These are phyloP conservation scores for Drosophila busckii DNA, from an alignment of 1,140 invertebrate species.

Conservation along the genomic window DNA sequence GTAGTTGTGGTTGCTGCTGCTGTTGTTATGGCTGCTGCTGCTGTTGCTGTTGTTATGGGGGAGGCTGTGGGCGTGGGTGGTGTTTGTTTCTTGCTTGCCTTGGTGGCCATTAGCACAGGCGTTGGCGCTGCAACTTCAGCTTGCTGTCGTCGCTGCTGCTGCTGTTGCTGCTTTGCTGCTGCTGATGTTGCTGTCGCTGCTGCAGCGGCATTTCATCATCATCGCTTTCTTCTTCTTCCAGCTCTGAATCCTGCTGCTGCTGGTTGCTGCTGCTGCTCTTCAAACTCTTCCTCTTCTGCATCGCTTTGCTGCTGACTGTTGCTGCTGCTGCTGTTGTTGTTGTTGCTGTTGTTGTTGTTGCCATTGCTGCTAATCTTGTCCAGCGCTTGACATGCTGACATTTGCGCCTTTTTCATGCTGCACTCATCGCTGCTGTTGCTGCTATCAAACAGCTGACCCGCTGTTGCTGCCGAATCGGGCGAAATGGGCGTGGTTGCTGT, in stretches of 20 bases:
- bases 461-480: slow-evolving; percentile 69
- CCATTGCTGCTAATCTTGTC: slow-evolving; percentile 55
- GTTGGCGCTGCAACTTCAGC: slow-evolving; percentile 7
- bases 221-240: slow-evolving; percentile 40
- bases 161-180: slow-evolving; percentile 22
- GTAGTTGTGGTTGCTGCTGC: slow-evolving; percentile 6
- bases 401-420: slow-evolving; percentile 70
- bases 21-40: slow-evolving; percentile 21
- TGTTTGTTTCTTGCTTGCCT: slow-evolving; percentile 20
- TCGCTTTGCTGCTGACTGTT: slow-evolving; percentile 9
- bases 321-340: slow-evolving; percentile 3
- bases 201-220: slow-evolving; percentile 54
- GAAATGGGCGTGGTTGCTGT: slow-evolving; percentile 67
- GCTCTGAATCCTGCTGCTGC: slow-evolving; percentile 3
- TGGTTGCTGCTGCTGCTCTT: slow-evolving; percentile 3
- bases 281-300: slow-evolving; percentile 25
- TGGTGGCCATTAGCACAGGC: slow-evolving; percentile 14
- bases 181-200: slow-evolving; percentile 38
- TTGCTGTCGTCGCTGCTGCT: slow-evolving; percentile 10
- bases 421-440: slow-evolving; percentile 73
- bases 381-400: slow-evolving; percentile 63
- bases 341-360: slow-evolving; percentile 8
- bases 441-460: slow-evolving; percentile 71
- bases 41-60: slow-evolving; percentile 51
- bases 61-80: slow-evolving; percentile 15